Evolutionary conservation across 1,140 invertebrate species (phyloP).

Genomic region (Zaprionus inermis): DNA sequence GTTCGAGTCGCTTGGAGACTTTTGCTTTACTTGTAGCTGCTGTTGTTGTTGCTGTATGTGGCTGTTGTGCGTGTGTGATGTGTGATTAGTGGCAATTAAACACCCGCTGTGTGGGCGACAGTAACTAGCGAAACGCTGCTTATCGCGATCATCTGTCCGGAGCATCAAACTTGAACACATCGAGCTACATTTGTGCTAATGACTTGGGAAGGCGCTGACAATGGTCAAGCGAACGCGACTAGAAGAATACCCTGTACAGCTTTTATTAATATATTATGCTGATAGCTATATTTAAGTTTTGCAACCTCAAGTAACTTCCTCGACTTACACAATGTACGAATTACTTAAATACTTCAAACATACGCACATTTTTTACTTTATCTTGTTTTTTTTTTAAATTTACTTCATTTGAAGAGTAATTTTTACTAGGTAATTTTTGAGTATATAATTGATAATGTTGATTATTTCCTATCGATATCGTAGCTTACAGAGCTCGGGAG

Average conservation of each 20-base stretch:
- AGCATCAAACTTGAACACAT: conserved; percentile 5
- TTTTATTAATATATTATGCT: too few species aligned
- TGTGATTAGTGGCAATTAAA: conserved; percentile 69
- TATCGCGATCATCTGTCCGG: conserved; percentile 8
- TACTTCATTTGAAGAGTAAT: too few species aligned
- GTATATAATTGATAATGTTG: too few species aligned
- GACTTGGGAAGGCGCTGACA: neutral
- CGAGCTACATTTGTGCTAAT: neutral
- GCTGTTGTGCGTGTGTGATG: conserved; percentile 28
- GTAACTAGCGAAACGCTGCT: conserved; percentile 23
- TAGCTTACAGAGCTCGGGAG: too few species aligned
- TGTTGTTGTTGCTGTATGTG: conserved; percentile 8
- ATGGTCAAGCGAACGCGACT: neutral
- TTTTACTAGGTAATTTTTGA: too few species aligned
- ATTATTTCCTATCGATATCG: too few species aligned
- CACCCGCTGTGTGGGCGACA: conserved; percentile 45
- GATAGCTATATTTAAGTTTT: too few species aligned
- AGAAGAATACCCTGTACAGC: neutral
- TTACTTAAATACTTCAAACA: too few species aligned
- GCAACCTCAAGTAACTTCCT: too few species aligned
- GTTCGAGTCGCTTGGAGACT: conserved; percentile 23
- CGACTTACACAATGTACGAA: too few species aligned
- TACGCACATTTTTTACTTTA: too few species aligned
- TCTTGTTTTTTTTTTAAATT: too few species aligned
- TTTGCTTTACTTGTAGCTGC: conserved; percentile 4